Evolutionary conservation across 2,888 invertebrate species (phyloP).

Genomic region (Noctuana brunneofusca): DNA sequence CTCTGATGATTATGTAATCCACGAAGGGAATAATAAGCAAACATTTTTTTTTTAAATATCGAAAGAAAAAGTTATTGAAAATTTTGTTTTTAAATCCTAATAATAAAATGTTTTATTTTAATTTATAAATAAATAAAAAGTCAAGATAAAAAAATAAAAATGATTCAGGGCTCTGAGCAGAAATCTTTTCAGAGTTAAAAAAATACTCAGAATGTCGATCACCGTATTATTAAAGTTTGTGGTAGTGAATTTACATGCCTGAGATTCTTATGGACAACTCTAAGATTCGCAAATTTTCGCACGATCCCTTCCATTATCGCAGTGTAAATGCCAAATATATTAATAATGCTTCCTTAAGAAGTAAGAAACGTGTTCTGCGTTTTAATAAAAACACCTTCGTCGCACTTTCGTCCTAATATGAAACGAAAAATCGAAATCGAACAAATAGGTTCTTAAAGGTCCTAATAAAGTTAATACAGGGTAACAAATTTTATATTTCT

Average conservation of each 20-base stretch:
- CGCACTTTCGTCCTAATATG: no score
- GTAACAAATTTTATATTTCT: no score
- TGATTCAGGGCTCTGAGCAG: background rate
- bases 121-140: background rate
- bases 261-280: background rate
- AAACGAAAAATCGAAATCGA: no score
- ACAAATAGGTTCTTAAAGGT: no score
- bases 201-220: background rate
- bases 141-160: background rate
- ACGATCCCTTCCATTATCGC: no score
- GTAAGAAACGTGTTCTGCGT: no score
- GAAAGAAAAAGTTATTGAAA: background rate
- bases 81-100: background rate
- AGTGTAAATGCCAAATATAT: no score
- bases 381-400: no score
- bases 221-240: background rate
- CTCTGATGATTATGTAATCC: slow-evolving; percentile 1
- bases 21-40: background rate
- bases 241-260: background rate
- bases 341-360: no score
- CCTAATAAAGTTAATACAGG: no score
- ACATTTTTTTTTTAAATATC: background rate
- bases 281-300: no score
- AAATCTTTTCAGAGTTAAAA: background rate
- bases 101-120: background rate